Evolutionary conservation across 2,888 invertebrate genomes (phyloP).

Genomic region (Cremastinae sp.): DNA sequence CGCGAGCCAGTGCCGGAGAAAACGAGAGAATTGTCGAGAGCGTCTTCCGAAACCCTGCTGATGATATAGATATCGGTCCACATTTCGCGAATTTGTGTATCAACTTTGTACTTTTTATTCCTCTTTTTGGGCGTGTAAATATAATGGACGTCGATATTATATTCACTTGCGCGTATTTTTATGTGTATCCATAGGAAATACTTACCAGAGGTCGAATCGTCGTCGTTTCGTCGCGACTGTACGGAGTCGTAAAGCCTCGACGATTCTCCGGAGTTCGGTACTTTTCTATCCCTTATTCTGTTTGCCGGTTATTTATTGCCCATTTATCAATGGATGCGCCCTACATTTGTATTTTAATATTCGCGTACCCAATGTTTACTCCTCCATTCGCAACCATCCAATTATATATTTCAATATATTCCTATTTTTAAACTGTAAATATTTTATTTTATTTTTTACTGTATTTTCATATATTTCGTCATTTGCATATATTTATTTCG

Average conservation of each 20-base stretch:
- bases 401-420: too few relatives aligned
- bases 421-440: too few relatives aligned
- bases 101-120: not conserved
- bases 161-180: constrained; percentile 12
- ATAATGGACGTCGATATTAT: constrained; percentile 22
- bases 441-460: too few relatives aligned
- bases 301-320: constrained; percentile 2
- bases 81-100: constrained; percentile 1
- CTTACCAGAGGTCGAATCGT: constrained; percentile 34
- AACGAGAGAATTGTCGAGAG: constrained; percentile 29
- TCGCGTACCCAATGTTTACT: too few relatives aligned
- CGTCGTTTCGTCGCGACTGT: constrained; percentile 59
- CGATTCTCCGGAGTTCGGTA: constrained; percentile 8
- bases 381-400: too few relatives aligned
- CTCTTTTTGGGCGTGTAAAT: not conserved
- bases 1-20: constrained; percentile 40
- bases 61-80: constrained; percentile 12
- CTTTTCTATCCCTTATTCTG: constrained; percentile 6
- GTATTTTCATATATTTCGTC: too few relatives aligned
- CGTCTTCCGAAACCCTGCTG: not conserved
- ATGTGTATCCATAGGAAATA: constrained; percentile 37
- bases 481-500: too few relatives aligned
- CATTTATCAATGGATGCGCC: not conserved
- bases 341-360: too few relatives aligned
- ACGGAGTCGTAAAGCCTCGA: constrained; percentile 53